Evolutionary conservation across 2,113 vertebrate genomes (phyloP).

Genomic region (Phaethornis superciliosus): DNA sequence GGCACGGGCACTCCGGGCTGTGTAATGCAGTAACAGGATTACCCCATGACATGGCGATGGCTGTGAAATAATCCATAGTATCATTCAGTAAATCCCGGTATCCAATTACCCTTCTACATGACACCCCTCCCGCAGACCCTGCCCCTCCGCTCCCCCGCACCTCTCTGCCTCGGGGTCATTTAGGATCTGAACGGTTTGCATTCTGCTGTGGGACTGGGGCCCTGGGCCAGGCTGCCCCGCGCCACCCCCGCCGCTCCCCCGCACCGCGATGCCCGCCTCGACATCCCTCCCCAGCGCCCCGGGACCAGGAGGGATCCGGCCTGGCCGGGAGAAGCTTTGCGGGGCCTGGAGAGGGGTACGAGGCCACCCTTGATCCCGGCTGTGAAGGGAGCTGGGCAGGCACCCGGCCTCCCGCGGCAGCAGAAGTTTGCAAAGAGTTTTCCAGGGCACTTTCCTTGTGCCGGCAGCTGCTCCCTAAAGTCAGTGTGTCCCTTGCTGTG

Average conservation of each 20-base stretch:
- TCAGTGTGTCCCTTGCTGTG: not conserved
- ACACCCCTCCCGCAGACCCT: not conserved
- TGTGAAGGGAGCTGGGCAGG: rapidly evolving
- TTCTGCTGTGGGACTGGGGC: not conserved
- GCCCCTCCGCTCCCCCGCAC: not conserved
- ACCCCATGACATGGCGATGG: not conserved
- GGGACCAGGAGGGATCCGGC: not conserved
- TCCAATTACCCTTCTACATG: constrained; percentile 44
- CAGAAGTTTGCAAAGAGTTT: not conserved
- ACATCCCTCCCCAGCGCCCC: rapidly evolving
- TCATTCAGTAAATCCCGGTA: constrained; percentile 41
- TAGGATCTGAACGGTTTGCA: not conserved
- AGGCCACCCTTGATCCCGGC: rapidly evolving
- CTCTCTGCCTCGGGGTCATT: not conserved
- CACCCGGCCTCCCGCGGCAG: not conserved
- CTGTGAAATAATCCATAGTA: constrained; percentile 48
- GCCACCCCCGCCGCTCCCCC: not conserved
- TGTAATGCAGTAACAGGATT: constrained; percentile 47
- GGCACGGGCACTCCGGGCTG: not conserved
- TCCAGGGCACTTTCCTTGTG: not conserved
- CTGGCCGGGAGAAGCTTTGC: rapidly evolving
- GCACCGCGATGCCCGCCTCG: not conserved
- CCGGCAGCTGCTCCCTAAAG: not conserved
- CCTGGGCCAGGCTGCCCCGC: not conserved
- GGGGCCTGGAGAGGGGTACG: not conserved